Evolutionary conservation across 2,113 vertebrate species (phyloP).

Genomic region (Lophura nycthemera): DNA sequence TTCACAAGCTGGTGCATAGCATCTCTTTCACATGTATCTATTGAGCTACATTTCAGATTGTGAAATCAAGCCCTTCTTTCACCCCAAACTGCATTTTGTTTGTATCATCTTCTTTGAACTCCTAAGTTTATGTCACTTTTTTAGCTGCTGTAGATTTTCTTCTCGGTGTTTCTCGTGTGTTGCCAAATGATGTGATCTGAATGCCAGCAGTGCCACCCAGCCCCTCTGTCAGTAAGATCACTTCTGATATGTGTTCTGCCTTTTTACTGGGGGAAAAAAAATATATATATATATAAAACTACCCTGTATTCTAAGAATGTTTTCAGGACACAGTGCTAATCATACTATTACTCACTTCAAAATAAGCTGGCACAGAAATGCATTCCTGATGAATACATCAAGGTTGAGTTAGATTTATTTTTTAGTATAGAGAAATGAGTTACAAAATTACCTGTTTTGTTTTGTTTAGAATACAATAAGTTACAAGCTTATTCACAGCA

Average conservation of each 20-base stretch:
- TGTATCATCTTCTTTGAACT: constrained; percentile 7
- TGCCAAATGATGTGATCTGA: not conserved
- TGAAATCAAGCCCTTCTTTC: not conserved
- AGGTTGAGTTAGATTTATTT: not conserved
- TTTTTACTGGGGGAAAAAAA: not conserved
- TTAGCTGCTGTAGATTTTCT: not conserved
- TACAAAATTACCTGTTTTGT: not conserved
- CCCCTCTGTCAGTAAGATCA: not conserved
- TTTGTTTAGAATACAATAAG: not conserved
- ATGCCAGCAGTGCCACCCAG: not conserved
- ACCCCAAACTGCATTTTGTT: not conserved
- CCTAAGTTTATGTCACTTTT: not conserved
- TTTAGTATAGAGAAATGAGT: not conserved
- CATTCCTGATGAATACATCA: not conserved
- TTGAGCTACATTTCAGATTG: not conserved
- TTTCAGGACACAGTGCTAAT: not conserved
- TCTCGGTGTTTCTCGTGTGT: not conserved
- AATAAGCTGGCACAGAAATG: not conserved
- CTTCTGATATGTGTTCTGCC: not conserved
- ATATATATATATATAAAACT: not conserved
- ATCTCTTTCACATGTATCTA: constrained; percentile 8
- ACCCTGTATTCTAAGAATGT: not conserved
- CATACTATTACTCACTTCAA: not conserved
- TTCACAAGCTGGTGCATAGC: not conserved
- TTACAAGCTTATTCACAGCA: not conserved